Conservation (phyloP, 2,797 vertebrate genomes). For the Gadopsis bispinosus region DNA sequence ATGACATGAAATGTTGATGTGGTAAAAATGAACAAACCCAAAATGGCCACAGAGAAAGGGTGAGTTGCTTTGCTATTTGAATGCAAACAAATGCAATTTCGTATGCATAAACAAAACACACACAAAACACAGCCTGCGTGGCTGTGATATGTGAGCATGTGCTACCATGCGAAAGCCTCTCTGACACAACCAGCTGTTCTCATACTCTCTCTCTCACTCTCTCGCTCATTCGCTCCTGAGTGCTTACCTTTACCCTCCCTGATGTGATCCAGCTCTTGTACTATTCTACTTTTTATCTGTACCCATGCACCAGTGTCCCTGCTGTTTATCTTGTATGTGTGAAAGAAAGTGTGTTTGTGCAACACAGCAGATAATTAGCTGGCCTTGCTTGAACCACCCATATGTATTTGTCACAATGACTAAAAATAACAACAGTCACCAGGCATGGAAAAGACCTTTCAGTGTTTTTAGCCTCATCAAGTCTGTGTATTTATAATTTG, state of each 20-base stretch:
- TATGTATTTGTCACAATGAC: constrained; percentile 33
- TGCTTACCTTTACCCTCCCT: neutral
- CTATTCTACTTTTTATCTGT: constrained; percentile 1
- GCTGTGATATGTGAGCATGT: constrained; percentile 14
- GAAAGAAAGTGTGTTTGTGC: constrained; percentile 6
- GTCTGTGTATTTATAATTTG: constrained; percentile 4
- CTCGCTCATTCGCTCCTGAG: neutral
- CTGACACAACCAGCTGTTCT: constrained; percentile 38
- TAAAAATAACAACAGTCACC: constrained; percentile 27
- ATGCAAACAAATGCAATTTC: constrained; percentile 13
- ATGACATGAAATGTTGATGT: constrained; percentile 86
- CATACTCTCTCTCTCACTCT: constrained; percentile 4
- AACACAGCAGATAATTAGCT: constrained; percentile 15
- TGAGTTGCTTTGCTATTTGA: constrained; percentile 75
- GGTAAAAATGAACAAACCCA: constrained; percentile 94
- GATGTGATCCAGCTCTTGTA: constrained; percentile 7
- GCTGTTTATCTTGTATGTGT: constrained; percentile 1
- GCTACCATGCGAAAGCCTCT: constrained; percentile 22
- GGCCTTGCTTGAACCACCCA: constrained; percentile 10
- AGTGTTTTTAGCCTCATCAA: neutral
- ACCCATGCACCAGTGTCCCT: neutral
- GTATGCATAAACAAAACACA: constrained; percentile 19
- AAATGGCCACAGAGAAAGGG: constrained; percentile 95
- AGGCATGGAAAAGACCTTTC: neutral
- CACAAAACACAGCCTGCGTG: no score